A percentile compares a stretch with the other conserved stretches of the same genome.
Evolutionary conservation across 2,797 vertebrate species (phyloP).

Genomic region (Dendrocincla tyrannina): DNA sequence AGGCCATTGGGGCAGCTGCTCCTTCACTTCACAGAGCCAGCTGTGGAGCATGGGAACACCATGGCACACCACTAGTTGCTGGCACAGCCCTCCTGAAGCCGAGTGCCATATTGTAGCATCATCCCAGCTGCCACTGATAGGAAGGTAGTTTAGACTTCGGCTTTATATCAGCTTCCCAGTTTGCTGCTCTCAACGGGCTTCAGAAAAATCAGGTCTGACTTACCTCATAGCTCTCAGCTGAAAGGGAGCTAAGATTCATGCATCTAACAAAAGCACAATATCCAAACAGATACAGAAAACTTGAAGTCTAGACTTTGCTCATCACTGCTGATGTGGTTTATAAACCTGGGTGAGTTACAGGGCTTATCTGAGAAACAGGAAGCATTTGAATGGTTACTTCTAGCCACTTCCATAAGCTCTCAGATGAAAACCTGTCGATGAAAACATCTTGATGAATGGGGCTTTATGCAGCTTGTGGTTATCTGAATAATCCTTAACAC

Average conservation of each 20-base stretch:
- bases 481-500: conserved; percentile 58
- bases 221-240: not conserved
- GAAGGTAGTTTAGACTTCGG: not conserved
- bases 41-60: fast-evolving
- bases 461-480: conserved; percentile 32
- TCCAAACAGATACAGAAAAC: not conserved
- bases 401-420: conserved; percentile 9
- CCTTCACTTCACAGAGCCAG: not conserved
- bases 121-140: not conserved
- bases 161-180: not conserved
- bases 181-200: not conserved
- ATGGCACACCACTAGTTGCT: not conserved
- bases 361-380: not conserved
- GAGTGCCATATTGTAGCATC: not conserved
- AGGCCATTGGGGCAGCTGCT: not conserved
- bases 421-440: conserved; percentile 16
- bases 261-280: not conserved
- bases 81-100: no score
- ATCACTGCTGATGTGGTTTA: not conserved
- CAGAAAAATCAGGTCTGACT: not conserved
- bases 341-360: not conserved
- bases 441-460: conserved; percentile 7
- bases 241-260: fast-evolving
- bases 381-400: not conserved
- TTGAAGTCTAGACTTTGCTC: not conserved